Percentiles rank a stretch among this genome's conserved stretches.
Conservation (phyloP, 1,140 invertebrate species). For the Dendroctonus valens region DNA sequence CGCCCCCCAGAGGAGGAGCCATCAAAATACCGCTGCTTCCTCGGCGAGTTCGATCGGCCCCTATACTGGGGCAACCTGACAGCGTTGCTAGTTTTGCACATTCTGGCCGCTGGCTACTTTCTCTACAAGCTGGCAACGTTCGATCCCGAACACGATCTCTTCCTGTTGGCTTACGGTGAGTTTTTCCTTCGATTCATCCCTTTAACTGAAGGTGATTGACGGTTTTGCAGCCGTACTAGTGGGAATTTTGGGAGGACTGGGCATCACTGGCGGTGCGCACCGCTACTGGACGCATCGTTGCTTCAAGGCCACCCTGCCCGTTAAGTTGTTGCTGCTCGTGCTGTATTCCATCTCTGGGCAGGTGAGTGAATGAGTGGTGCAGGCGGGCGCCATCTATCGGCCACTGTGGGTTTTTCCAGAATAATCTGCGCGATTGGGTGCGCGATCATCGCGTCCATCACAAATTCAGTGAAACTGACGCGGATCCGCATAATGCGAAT, state of each 20-base stretch:
- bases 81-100: constrained; percentile 17
- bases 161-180: neutral
- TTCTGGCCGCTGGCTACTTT: neutral
- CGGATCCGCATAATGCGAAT: constrained; percentile 74
- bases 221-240: constrained; percentile 54
- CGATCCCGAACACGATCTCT: too few species aligned
- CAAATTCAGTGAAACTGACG: constrained; percentile 66
- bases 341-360: constrained; percentile 79
- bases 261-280: constrained; percentile 72
- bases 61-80: constrained; percentile 31
- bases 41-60: constrained; percentile 27
- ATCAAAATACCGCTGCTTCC: constrained; percentile 24
- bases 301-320: constrained; percentile 65
- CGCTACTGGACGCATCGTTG: constrained; percentile 67
- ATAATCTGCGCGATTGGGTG: constrained; percentile 73
- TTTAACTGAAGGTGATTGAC: too few species aligned
- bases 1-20: too few species aligned
- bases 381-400: too few species aligned
- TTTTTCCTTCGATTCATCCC: too few species aligned
- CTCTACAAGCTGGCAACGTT: too few species aligned
- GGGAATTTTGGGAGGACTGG: constrained; percentile 59
- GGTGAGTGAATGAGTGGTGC: constrained; percentile 35
- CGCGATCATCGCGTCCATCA: constrained; percentile 89
- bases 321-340: constrained; percentile 66
- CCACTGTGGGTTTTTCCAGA: constrained; percentile 47